A percentile compares a stretch with the other conserved stretches of the same genome.
Evolutionary conservation across 2,113 vertebrate genomes (phyloP).

Genomic region (Centropus unirufus): DNA sequence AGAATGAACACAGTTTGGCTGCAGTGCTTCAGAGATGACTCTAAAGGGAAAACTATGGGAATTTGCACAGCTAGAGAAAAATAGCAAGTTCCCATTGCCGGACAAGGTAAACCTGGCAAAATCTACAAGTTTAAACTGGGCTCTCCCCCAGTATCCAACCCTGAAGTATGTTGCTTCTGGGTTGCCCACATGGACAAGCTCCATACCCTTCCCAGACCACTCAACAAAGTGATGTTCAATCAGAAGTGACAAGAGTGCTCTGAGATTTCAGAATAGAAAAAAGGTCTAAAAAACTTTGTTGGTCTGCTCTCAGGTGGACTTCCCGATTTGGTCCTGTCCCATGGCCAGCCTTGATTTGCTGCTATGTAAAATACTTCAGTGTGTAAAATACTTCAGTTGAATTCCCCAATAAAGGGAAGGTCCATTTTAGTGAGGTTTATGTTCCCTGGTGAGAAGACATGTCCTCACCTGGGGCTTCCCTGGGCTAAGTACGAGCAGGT

Average conservation of each 20-base stretch:
- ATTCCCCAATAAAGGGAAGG: not conserved
- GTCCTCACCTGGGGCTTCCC: not conserved
- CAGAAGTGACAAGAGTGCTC: not conserved
- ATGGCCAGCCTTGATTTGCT: not conserved
- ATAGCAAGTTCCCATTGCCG: not conserved
- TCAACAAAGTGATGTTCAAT: not conserved
- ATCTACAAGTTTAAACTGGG: not conserved
- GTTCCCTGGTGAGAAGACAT: not conserved
- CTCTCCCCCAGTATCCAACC: not conserved
- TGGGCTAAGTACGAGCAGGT: not conserved
- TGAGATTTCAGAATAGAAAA: not conserved
- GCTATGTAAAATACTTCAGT: no score
- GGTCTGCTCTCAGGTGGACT: not conserved
- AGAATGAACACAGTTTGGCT: not conserved
- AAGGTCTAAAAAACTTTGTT: not conserved
- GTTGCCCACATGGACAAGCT: not conserved
- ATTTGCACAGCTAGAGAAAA: not conserved
- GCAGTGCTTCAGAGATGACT: rapidly evolving
- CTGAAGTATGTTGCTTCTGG: not conserved
- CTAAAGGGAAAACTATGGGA: not conserved
- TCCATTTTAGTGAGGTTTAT: not conserved
- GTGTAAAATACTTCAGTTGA: not conserved
- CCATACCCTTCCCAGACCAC: not conserved
- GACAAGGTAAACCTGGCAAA: not conserved
- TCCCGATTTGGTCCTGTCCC: rapidly evolving